A percentile compares a stretch with the other conserved stretches of the same genome.
These are phyloP conservation scores for Neoarius graeffei DNA, from an alignment of 2,113 vertebrate genomes.

Conservation along the genomic window DNA sequence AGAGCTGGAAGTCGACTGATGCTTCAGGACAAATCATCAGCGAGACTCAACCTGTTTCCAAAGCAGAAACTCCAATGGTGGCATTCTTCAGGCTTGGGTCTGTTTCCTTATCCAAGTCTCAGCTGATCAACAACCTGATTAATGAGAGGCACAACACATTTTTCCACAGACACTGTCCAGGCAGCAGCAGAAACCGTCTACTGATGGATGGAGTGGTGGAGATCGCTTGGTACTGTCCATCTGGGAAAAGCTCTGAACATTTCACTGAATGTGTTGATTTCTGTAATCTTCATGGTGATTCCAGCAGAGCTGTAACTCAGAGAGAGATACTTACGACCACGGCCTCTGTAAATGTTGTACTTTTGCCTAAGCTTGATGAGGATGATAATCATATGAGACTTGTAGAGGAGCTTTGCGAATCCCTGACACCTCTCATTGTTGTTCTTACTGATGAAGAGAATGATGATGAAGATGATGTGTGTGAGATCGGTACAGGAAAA, in stretches of 20 bases:
- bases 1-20: slow-evolving; percentile 65
- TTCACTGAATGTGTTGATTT: no score
- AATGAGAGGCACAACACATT: slow-evolving; percentile 69
- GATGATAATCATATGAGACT: no score
- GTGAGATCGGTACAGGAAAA: no score
- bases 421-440: slow-evolving; percentile 26
- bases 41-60: slow-evolving; percentile 63
- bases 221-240: slow-evolving; percentile 78
- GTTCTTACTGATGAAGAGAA: slow-evolving; percentile 36
- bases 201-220: slow-evolving; percentile 75
- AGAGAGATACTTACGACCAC: no score
- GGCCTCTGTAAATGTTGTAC: no score
- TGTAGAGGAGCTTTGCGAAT: no score
- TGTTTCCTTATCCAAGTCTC: slow-evolving; percentile 74
- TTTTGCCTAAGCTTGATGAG: no score
- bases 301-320: no score
- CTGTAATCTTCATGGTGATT: no score
- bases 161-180: slow-evolving; percentile 70
- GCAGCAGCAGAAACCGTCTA: slow-evolving; percentile 64
- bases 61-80: slow-evolving; percentile 65
- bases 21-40: slow-evolving; percentile 13
- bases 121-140: slow-evolving; percentile 73
- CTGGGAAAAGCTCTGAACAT: no score
- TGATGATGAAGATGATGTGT: not conserved
- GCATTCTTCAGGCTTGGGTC: slow-evolving; percentile 74